A percentile compares a stretch with the other conserved stretches of the same genome.
phyloP scores from a whole-genome alignment of 2,888 invertebrate genomes.

The Plutella xylostella region DNA sequence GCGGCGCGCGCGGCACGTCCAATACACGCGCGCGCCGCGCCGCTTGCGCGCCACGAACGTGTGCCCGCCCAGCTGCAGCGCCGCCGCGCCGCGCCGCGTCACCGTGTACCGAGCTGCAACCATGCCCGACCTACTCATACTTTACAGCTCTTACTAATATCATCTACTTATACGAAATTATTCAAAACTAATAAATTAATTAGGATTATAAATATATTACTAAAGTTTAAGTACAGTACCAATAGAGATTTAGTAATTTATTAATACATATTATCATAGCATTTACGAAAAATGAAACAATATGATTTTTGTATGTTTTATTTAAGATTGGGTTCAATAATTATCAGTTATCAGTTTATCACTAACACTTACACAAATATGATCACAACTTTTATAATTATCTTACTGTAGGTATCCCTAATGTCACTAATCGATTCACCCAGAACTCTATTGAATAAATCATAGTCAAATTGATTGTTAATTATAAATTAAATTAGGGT shows the following conservation, averaged over 20 bases:
- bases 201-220: no score
- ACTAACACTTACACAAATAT: background rate
- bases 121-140: no score
- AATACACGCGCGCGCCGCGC: slow-evolving; percentile 53
- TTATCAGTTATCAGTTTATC: no score
- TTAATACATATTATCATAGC: background rate
- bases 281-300: background rate
- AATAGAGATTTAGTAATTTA: background rate
- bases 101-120: slow-evolving; percentile 53
- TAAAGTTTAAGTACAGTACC: background rate
- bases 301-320: background rate
- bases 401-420: background rate
- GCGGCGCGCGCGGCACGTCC: slow-evolving; percentile 48
- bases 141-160: no score
- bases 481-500: no score
- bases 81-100: slow-evolving; percentile 56
- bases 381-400: background rate
- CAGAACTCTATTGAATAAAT: background rate
- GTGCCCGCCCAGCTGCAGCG: slow-evolving; percentile 46
- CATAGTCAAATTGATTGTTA: no score
- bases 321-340: no score
- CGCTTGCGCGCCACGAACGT: slow-evolving; percentile 53
- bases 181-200: no score
- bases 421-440: background rate
- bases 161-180: no score